Conservation (phyloP, 2,113 vertebrate species). For the Chamaetylas fuelleborni region DNA sequence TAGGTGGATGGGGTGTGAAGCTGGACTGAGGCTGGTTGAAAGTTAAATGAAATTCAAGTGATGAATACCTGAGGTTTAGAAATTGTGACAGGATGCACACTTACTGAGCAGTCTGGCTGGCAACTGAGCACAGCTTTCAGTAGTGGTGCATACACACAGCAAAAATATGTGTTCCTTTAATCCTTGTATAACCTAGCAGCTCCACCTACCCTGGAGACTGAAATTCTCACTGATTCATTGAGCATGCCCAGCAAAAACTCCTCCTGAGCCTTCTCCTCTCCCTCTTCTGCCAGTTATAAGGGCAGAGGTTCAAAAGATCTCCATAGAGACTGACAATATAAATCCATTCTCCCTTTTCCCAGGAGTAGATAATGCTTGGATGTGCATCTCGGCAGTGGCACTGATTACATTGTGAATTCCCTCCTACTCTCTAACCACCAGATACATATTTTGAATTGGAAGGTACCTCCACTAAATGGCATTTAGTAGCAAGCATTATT, state of each 20-base stretch:
- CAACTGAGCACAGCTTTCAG: constrained; percentile 8
- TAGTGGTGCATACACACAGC: neutral
- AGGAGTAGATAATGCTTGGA: neutral
- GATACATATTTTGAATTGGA: neutral
- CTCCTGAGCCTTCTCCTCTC: neutral
- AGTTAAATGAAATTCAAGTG: neutral
- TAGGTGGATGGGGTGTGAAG: neutral
- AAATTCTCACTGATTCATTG: neutral
- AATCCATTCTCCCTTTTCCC: neutral
- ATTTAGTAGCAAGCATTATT: neutral
- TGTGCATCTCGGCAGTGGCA: neutral
- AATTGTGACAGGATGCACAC: neutral
- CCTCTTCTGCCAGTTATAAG: neutral
- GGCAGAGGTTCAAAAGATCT: neutral
- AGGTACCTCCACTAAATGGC: neutral
- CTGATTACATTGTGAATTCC: neutral
- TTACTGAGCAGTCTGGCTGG: constrained; percentile 29
- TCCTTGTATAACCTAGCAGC: constrained; percentile 17
- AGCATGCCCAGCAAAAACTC: neutral
- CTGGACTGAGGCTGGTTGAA: neutral
- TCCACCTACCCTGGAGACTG: constrained; percentile 19
- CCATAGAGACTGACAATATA: neutral
- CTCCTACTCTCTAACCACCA: neutral
- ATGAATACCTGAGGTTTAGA: neutral
- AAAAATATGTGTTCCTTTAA: neutral